Evolutionary conservation across 2,888 invertebrate genomes (phyloP), one percentile per base, ranked within the genome.

Genomic region (Dione vanillae): DNA sequence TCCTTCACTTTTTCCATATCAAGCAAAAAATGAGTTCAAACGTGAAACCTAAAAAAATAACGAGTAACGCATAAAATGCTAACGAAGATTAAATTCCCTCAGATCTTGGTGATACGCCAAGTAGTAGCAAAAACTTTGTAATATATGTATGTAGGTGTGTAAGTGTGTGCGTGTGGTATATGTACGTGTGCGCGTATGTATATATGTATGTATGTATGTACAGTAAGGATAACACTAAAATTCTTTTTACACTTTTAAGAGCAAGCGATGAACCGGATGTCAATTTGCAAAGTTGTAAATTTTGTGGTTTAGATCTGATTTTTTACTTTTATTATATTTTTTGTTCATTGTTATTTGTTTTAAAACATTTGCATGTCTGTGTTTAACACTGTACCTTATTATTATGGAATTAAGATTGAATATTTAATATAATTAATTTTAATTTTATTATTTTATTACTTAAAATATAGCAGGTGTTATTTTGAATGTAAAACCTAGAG

Each of bases 21-120:
- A 27, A 27, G 2, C 27, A 27, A 27, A 20, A 49, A 49, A 35
- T 27, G 14, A 14, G 9, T 35, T 20, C 14, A 52, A 27, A 11
- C 56, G 41, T 9, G 5, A 20, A 43, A 0, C 1, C 16, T 43
- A 27, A 14, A 43, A 43, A 41, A 59, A 27, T 27, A 14, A 27
- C n/a, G 41, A 10, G 43, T 16, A 20, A 43, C 14, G 43, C 41
- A 43, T 12, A 27, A 35, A 35, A 52, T 43, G n/a, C 10, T 61
- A 43, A 37, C n/a, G 59, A 61, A 61, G 27, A 61, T 43, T 61
- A 20, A 61, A 61, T 61, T 43, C 11, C 43, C 27, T 10, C 8
- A 61, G 43, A 43, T n/a, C 59, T 61, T 61, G 59, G 59, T 61
- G 43, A 27, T n/a, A 10, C 12, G 43, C 59, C 59, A 61, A 61